These are phyloP conservation scores for Habroteleia sp. DNA, from an alignment of 2,888 invertebrate species.

Conservation along the genomic window DNA sequence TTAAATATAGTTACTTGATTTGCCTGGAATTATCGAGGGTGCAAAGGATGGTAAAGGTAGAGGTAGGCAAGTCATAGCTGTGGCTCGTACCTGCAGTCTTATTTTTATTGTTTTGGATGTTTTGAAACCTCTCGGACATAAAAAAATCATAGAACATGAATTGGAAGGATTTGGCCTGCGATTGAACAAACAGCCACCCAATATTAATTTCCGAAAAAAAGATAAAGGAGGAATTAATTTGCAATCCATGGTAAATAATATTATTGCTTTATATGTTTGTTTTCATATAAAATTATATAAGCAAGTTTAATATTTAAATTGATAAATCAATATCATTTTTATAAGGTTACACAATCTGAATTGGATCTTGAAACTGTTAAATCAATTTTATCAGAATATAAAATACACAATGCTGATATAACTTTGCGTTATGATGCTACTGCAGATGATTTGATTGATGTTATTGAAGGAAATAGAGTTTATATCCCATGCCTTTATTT, in stretches of 20 bases:
- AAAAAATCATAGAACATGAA: slow-evolving; percentile 97
- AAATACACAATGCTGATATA: slow-evolving; percentile 99
- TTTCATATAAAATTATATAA: too few species aligned
- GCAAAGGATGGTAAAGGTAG: slow-evolving; percentile 99
- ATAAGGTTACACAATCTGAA: too few species aligned
- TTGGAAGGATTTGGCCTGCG: slow-evolving; percentile 99
- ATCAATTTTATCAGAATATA: slow-evolving; percentile 97
- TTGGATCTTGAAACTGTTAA: slow-evolving; percentile 97
- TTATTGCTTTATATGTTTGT: too few species aligned
- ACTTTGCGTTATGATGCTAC: slow-evolving; percentile 97
- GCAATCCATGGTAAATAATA: slow-evolving; percentile 88
- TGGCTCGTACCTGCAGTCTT: slow-evolving; percentile 98
- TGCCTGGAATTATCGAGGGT: slow-evolving; percentile 99
- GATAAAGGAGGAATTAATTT: slow-evolving; percentile 99
- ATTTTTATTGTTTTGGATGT: slow-evolving; percentile 99
- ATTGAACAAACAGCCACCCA: slow-evolving; percentile 97
- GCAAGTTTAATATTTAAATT: too few species aligned
- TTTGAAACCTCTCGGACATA: slow-evolving; percentile 97
- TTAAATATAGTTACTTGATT: slow-evolving; percentile 90
- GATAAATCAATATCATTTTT: too few species aligned
- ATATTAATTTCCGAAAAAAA: slow-evolving; percentile 97
- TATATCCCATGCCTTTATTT: slow-evolving; percentile 99
- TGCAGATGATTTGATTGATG: slow-evolving; percentile 98
- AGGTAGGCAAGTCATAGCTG: slow-evolving; percentile 99
- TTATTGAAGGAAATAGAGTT: slow-evolving; percentile 98